phyloP scores from a whole-genome alignment of 2,888 invertebrate genomes.

The Dione vanillae region DNA sequence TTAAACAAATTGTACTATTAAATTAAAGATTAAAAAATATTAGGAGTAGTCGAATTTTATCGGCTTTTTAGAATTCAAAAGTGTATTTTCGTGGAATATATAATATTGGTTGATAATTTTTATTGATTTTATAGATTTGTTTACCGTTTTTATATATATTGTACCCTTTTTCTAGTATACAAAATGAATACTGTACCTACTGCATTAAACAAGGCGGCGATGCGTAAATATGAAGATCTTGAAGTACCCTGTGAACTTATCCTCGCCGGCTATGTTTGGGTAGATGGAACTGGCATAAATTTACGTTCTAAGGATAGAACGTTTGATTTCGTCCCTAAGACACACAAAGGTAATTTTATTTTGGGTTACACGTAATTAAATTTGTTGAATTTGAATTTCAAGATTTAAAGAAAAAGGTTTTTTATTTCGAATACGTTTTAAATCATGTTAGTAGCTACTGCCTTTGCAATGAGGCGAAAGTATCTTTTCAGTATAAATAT shows the following conservation, averaged over 20 bases:
- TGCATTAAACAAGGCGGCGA: conserved; percentile 74
- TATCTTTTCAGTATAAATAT: too few species aligned
- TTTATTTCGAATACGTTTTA: too few species aligned
- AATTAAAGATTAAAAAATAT: not conserved
- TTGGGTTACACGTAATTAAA: not conserved
- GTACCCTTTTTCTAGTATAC: conserved; percentile 20
- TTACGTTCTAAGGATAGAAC: conserved; percentile 89
- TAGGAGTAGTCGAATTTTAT: too few species aligned
- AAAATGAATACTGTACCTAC: conserved; percentile 71
- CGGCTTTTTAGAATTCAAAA: too few species aligned
- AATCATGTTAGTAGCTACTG: too few species aligned
- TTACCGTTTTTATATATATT: not conserved
- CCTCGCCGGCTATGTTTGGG: conserved; percentile 89
- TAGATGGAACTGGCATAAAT: conserved; percentile 89
- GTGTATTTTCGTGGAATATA: too few species aligned
- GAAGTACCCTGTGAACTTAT: conserved; percentile 84
- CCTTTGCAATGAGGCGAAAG: not conserved
- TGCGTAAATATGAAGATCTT: conserved; percentile 84
- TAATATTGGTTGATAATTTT: too few species aligned
- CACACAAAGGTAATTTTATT: conserved; percentile 68
- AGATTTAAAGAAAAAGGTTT: too few species aligned
- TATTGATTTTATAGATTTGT: too few species aligned
- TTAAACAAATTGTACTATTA: not conserved
- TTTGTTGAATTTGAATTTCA: not conserved
- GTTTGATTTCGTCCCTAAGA: conserved; percentile 86